A percentile compares a stretch with the other conserved stretches of the same genome.
Evolutionary conservation across 2,113 vertebrate genomes (phyloP).

Genomic region (Cichladusa arquata): DNA sequence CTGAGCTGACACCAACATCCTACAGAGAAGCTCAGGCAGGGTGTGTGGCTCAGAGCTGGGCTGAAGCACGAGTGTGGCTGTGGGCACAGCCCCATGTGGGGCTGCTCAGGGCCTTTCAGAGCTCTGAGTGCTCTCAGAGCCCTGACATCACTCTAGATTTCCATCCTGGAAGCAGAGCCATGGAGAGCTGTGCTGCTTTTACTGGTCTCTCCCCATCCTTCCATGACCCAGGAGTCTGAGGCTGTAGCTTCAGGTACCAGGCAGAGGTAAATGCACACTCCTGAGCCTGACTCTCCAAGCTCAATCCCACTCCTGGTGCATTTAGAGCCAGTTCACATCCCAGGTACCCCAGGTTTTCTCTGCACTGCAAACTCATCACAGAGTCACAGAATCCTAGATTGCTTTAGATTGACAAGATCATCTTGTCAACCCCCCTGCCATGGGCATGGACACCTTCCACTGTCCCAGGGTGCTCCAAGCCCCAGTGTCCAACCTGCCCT

Average conservation of each 20-base stretch:
- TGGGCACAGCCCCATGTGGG: neutral
- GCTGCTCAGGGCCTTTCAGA: neutral
- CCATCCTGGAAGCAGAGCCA: neutral
- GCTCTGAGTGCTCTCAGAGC: neutral
- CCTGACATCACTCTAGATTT: neutral
- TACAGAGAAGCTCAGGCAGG: neutral
- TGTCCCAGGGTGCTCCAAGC: accelerated
- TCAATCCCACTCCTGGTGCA: neutral
- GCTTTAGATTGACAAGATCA: neutral
- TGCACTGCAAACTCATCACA: neutral
- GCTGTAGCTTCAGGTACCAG: neutral
- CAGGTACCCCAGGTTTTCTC: neutral
- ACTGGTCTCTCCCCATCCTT: neutral
- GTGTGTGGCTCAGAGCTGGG: neutral
- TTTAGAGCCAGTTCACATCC: neutral
- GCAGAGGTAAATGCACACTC: neutral
- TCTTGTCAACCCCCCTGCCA: neutral
- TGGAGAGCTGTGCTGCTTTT: neutral
- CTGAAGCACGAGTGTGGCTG: neutral
- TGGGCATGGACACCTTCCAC: neutral
- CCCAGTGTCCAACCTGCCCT: accelerated
- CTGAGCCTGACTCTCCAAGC: neutral
- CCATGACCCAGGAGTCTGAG: neutral
- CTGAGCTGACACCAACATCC: neutral
- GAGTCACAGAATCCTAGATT: neutral